Evolutionary conservation across 2,113 vertebrate genomes (phyloP).

Genomic region (Bothrops jararaca): DNA sequence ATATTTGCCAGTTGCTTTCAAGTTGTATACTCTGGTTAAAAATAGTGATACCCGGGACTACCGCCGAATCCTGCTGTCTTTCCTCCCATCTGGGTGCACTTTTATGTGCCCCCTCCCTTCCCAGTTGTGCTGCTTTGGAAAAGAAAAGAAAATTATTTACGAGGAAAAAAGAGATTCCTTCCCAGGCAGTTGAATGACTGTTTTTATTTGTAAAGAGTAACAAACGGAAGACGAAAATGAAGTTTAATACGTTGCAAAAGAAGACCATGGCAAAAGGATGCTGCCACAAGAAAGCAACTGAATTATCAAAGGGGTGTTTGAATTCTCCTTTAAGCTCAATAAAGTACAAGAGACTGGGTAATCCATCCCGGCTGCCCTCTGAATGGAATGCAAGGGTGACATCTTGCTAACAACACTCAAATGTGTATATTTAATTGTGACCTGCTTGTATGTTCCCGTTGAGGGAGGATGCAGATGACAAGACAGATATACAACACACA

Average conservation of each 20-base stretch:
- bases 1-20: background rate
- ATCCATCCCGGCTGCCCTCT: constrained; percentile 33
- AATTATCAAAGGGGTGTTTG: background rate
- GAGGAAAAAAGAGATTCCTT: background rate
- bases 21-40: background rate
- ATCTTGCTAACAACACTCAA: constrained; percentile 47
- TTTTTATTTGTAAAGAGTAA: constrained; percentile 12
- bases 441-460: constrained; percentile 66
- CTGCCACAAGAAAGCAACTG: constrained; percentile 29
- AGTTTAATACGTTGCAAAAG: background rate
- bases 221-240: background rate
- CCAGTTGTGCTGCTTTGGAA: background rate
- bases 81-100: background rate
- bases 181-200: constrained; percentile 1
- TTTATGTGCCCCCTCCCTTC: background rate
- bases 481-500: constrained; percentile 55
- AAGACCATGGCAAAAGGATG: background rate
- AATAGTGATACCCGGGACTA: background rate
- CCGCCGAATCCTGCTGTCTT: background rate
- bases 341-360: constrained; percentile 33
- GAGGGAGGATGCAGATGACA: constrained; percentile 73
- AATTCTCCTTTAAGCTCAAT: constrained; percentile 26
- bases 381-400: constrained; percentile 38
- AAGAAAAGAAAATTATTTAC: background rate
- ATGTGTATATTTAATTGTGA: constrained; percentile 76